Base-by-base conservation (phyloP, 1,140 invertebrate genomes). In the Homarus americanus region DNA sequence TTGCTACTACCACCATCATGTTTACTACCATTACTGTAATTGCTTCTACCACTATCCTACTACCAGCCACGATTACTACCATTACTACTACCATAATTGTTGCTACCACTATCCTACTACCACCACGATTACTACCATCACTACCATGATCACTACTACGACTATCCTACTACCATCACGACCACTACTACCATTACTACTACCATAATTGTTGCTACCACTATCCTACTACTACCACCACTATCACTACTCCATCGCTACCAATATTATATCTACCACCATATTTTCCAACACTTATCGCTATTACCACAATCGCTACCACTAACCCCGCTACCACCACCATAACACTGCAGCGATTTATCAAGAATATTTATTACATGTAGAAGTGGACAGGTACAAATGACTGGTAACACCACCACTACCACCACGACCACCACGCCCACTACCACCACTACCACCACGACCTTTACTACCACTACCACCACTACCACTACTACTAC, bases 371-470 rank as follows among this genome's bases (percentile, higher is more conserved):
- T n/a, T n/a, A n/a, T n/a, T n/a, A n/a, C n/a, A n/a, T n/a, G n/a
- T n/a, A n/a, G n/a, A n/a, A n/a, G n/a, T n/a, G n/a, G n/a, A n/a
- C n/a, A n/a, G n/a, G n/a, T n/a, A n/a, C n/a, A n/a, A n/a, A n/a
- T n/a, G n/a, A n/a, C n/a, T n/a, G n/a, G n/a, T n/a, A n/a, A n/a
- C 34, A 75, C 72, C 34, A 75, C 72, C 34, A 75, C 72, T 75
- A 75, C 72, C n/a, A n/a, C n/a, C n/a, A n/a, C n/a, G n/a, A n/a
- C n/a, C n/a, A n/a, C n/a, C n/a, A n/a, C n/a, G n/a, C 34, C 72
- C 34, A 75, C 72, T 76, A 76, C 73, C 36, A 76, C 73, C 36
- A 76, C 73, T 76, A 76, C 73, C 36, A 76, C 73, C 36, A 76
- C 73, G 32, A 10, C 73, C 36, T 34, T 40, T 76, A 76, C 73